phyloP scores from a whole-genome alignment of 2,888 invertebrate genomes.

The Andrena dorsata region DNA sequence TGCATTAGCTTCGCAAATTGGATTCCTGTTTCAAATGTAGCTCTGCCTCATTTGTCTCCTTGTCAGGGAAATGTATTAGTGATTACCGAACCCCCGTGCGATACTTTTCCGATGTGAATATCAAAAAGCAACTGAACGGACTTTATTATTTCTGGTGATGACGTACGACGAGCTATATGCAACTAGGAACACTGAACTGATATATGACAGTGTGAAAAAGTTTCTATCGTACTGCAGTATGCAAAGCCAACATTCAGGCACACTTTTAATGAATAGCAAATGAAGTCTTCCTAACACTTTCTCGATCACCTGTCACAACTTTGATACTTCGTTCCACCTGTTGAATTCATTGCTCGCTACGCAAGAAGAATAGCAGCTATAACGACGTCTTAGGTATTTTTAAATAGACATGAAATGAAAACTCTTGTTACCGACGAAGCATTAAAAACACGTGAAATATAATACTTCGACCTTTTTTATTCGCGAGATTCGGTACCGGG shows the following conservation, averaged over 20 bases:
- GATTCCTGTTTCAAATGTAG: neutral
- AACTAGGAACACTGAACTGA: too few species aligned
- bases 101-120: neutral
- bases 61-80: neutral
- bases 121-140: neutral
- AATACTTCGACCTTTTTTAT: neutral
- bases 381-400: neutral
- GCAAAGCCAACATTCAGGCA: neutral
- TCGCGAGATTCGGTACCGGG: too few species aligned
- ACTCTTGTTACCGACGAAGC: neutral
- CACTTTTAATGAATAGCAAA: neutral
- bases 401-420: neutral
- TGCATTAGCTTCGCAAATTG: neutral
- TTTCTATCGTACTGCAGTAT: neutral
- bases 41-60: neutral
- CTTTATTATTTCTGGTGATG: too few species aligned
- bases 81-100: neutral
- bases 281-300: neutral
- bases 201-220: neutral
- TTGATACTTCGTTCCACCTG: conserved; percentile 74
- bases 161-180: too few species aligned
- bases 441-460: too few species aligned
- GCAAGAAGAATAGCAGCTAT: conserved; percentile 24
- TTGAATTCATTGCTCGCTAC: conserved; percentile 65
- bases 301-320: conserved; percentile 62